Evolutionary conservation across 2,797 vertebrate species (phyloP).

Genomic region (Malacoctenus gilli): DNA sequence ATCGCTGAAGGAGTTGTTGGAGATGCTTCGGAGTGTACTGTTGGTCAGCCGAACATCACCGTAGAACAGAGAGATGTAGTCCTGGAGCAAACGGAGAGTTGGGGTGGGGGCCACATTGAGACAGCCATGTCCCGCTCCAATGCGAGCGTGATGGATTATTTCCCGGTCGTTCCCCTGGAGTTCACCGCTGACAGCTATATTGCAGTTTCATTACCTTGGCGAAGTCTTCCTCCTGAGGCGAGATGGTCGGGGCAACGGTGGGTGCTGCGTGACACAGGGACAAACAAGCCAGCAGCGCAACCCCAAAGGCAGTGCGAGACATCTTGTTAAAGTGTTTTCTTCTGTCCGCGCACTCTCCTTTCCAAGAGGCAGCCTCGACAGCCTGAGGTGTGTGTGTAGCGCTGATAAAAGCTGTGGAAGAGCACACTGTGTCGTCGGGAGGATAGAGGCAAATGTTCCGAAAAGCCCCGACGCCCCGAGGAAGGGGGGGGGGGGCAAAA

Average conservation of each 20-base stretch:
- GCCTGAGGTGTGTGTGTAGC: slow-evolving; percentile 1
- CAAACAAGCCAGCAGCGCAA: slow-evolving; percentile 40
- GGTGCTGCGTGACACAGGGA: slow-evolving; percentile 48
- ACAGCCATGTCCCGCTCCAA: too few relatives aligned
- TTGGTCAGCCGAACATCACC: slow-evolving; percentile 50
- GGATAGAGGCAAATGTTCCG: slow-evolving; percentile 3
- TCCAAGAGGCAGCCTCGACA: slow-evolving; percentile 1
- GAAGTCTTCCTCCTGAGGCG: slow-evolving; percentile 39
- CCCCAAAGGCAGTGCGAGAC: slow-evolving; percentile 23
- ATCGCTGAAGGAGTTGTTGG: slow-evolving; percentile 40
- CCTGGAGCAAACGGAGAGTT: slow-evolving; percentile 60
- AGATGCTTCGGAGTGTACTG: neutral
- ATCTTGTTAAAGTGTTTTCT: slow-evolving; percentile 28
- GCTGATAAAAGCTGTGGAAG: slow-evolving; percentile 5
- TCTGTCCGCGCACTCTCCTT: slow-evolving; percentile 6
- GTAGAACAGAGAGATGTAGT: slow-evolving; percentile 81
- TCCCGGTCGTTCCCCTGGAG: too few relatives aligned
- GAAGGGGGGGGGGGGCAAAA: slow-evolving; percentile 11
- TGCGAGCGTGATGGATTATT: too few relatives aligned
- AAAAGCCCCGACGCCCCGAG: neutral
- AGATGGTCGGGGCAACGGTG: slow-evolving; percentile 35
- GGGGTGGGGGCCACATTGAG: too few relatives aligned
- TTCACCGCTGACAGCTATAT: neutral
- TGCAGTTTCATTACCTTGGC: slow-evolving; percentile 56
- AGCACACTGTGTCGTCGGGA: neutral